These are phyloP conservation scores for Tricholauxania praeusta DNA, from an alignment of 2,888 invertebrate genomes.

Conservation along the genomic window DNA sequence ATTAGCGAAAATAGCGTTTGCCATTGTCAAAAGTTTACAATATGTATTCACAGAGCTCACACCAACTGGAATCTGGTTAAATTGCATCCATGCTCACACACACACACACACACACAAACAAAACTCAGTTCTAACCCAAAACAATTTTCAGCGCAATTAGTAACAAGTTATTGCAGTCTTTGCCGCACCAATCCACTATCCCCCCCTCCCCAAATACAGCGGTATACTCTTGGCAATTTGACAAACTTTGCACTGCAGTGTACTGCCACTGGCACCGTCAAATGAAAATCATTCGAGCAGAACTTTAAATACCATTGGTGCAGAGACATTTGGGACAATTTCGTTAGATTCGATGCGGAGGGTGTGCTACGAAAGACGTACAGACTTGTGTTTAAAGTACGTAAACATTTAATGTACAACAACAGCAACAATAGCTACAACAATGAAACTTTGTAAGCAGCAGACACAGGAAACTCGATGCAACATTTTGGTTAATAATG, in stretches of 20 bases:
- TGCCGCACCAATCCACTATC: neutral
- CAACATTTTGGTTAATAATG: slow-evolving; percentile 20
- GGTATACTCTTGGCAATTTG: neutral
- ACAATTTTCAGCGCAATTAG: slow-evolving; percentile 25
- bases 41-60: too few relatives aligned
- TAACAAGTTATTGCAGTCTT: slow-evolving; percentile 8
- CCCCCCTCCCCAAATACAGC: too few relatives aligned
- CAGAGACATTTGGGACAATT: neutral
- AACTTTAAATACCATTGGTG: slow-evolving; percentile 1
- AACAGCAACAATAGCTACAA: neutral
- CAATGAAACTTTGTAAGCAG: neutral
- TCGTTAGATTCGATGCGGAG: neutral
- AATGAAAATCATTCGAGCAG: slow-evolving; percentile 3
- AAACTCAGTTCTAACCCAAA: neutral
- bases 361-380: neutral
- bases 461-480: neutral
- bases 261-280: neutral
- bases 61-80: too few relatives aligned
- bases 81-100: too few relatives aligned
- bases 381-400: neutral
- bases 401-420: slow-evolving; percentile 1
- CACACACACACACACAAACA: too few relatives aligned
- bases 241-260: neutral
- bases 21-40: too few relatives aligned
- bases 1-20: too few relatives aligned